A percentile compares a stretch with the other conserved stretches of the same genome.
Conservation (phyloP, 2,797 vertebrate genomes). For the Oreortyx pictus region DNA sequence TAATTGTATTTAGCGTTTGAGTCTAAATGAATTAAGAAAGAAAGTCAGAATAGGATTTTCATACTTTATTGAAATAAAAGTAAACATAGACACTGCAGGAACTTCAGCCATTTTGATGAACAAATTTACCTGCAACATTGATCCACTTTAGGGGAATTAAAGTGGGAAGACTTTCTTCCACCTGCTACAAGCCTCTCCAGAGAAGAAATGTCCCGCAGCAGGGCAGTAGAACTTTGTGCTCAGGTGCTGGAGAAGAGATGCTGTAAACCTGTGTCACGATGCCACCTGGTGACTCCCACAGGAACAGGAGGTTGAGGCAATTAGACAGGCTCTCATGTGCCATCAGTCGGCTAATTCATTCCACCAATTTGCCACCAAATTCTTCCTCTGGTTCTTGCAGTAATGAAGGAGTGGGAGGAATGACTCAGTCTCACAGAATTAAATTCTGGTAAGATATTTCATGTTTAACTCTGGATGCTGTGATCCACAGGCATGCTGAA, state of each 20-base stretch:
- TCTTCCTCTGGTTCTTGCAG: background rate
- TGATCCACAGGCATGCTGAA: background rate
- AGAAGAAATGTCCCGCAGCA: background rate
- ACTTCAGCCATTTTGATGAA: constrained; percentile 8
- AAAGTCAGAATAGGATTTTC: background rate
- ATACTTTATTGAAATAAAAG: background rate
- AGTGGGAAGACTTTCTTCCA: background rate
- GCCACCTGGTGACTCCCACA: fast-evolving
- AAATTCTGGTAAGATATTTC: background rate
- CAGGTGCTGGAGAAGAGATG: background rate
- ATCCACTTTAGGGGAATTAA: background rate
- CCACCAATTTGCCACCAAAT: background rate
- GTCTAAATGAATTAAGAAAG: background rate
- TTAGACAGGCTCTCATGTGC: fast-evolving
- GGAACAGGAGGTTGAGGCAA: background rate
- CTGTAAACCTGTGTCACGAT: background rate
- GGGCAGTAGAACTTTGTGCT: background rate
- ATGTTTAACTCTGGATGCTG: background rate
- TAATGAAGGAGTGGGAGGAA: background rate
- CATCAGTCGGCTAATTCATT: fast-evolving
- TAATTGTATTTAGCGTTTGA: background rate
- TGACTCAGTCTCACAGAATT: background rate
- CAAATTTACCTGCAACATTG: background rate
- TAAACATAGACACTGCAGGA: background rate
- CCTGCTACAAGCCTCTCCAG: background rate